Base-by-base conservation (phyloP, 2,113 vertebrate genomes). In the Dasyprocta punctata region DNA sequence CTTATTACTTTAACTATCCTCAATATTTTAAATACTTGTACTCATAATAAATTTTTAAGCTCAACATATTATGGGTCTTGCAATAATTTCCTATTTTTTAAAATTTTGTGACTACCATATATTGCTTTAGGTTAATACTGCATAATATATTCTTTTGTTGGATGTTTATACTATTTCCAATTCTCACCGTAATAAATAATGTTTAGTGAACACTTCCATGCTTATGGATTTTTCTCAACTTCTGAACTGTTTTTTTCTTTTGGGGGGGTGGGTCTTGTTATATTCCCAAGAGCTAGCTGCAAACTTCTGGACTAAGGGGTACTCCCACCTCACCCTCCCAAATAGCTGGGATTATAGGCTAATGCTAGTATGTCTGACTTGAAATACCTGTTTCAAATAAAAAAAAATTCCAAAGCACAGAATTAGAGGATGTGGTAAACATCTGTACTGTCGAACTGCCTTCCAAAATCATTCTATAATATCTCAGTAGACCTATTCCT, bases 1-100 rank as follows among this genome's bases (percentile, higher is more conserved):
- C n/a, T 61, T n/a, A 85, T 89, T 88, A 75, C 7, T 85, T 61
- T 16, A 89, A 61, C 41, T 87, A 60, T 54, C 36, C 16, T 84
- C 58, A 52, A 30, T 60, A 89, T 85, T 90, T 81, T 69, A 33
- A 17, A 71, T 56, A 54, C 22, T 63, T 89, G 0, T 56, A 93
- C 52, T 78, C 49, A 80, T 54, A 86, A 81, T 75, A 75, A 58
- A 86, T 61, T 94, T 86, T 86, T 61, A 96, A 92, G 44, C n/a
- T 86, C 58, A 84, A 54, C 49, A 54, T 47, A 33, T 67, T 93
- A 75, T 90, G 44, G 77, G 20, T 71, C 85, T 92, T 92, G 52
- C n/a, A 52, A 44, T 19, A 41, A 19, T 83, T 61, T 86, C 81
- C 36, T 81, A 49, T 58, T 90, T 89, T 89, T 85, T 28, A 91